Conservation (phyloP, 2,797 vertebrate genomes). For the Pteropus rufus region DNA sequence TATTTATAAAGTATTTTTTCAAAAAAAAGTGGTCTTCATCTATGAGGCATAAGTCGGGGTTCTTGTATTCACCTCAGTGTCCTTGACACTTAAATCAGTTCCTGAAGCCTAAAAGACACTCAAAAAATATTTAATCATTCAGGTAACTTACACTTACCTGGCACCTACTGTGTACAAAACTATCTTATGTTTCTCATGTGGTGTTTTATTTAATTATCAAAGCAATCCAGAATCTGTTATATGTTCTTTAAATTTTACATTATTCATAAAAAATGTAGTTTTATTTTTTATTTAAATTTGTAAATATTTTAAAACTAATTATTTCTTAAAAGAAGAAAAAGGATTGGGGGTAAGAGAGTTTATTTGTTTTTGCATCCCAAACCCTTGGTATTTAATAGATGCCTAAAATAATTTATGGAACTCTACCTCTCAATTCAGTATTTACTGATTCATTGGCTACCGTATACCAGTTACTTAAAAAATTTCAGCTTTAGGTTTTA, state of each 20-base stretch:
- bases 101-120: not conserved
- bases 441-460: not conserved
- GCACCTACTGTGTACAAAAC: not conserved
- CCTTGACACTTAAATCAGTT: not conserved
- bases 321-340: not conserved
- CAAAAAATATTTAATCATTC: not conserved
- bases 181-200: not conserved
- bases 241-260: not conserved
- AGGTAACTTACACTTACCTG: not conserved
- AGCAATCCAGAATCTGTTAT: not conserved
- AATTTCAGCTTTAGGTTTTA: not conserved
- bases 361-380: not conserved
- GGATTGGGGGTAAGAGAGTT: rapidly evolving
- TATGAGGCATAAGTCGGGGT: not conserved
- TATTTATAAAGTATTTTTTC: not conserved
- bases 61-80: not conserved
- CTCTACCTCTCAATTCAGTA: not conserved
- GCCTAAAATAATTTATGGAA: not conserved
- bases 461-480: not conserved
- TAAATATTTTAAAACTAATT: not conserved
- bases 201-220: not conserved
- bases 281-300: not conserved
- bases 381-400: not conserved
- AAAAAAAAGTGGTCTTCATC: not conserved
- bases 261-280: not conserved